Evolutionary conservation across 2,888 invertebrate genomes (phyloP).

Genomic region (Cataglyphis cursor): DNA sequence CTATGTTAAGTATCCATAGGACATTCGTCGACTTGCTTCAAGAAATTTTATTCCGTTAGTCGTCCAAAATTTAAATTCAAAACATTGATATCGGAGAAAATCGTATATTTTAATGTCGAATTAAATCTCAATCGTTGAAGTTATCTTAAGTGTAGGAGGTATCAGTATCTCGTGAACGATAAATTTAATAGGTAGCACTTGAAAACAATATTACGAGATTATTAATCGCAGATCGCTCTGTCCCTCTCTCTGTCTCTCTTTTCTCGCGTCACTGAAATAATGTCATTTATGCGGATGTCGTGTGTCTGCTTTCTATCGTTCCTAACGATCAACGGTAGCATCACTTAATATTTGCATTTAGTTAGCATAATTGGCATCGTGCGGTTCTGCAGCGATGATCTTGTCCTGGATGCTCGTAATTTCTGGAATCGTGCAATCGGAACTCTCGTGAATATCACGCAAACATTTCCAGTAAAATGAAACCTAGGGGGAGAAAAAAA

Average conservation of each 20-base stretch:
- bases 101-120: neutral
- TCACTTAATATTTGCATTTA: conserved; percentile 47
- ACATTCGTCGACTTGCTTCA: neutral
- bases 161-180: neutral
- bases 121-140: neutral
- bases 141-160: neutral
- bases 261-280: neutral
- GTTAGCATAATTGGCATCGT: conserved; percentile 42
- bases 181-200: neutral
- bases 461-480: conserved; percentile 20
- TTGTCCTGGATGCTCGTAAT: conserved; percentile 40
- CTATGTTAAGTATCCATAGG: conserved; percentile 16
- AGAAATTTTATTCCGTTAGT: neutral
- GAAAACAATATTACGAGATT: neutral
- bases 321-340: conserved; percentile 29
- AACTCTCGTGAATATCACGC: conserved; percentile 39
- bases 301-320: conserved; percentile 66
- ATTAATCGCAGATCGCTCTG: neutral
- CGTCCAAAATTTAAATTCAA: conserved; percentile 20
- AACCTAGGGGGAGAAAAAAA: neutral
- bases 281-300: conserved; percentile 29
- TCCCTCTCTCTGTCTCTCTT: neutral
- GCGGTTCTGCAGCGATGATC: conserved; percentile 26
- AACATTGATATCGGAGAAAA: neutral
- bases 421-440: conserved; percentile 66